phyloP scores from a whole-genome alignment of 1,140 invertebrate genomes.

The Drosophila rufa region DNA sequence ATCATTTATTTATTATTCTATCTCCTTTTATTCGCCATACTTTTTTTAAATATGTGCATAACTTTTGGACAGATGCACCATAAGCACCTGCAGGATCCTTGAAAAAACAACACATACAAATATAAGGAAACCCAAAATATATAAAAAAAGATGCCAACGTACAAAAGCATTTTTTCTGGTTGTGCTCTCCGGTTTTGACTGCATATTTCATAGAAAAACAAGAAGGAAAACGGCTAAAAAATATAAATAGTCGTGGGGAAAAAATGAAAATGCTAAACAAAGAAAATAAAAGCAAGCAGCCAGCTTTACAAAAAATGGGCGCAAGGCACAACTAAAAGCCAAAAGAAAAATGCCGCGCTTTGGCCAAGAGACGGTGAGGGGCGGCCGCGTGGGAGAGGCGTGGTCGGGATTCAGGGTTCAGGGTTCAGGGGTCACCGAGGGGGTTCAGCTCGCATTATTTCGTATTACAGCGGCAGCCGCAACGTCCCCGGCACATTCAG shows the following conservation, averaged over 20 bases:
- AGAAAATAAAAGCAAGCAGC: conserved; percentile 71
- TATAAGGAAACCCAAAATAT: conserved; percentile 24
- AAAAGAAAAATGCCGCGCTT: conserved; percentile 72
- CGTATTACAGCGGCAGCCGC: conserved; percentile 67
- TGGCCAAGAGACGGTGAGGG: not conserved
- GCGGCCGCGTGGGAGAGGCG: not conserved
- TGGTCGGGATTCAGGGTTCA: not conserved
- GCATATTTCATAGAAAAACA: conserved; percentile 66
- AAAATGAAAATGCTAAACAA: conserved; percentile 78
- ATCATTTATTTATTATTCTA: conserved; percentile 55
- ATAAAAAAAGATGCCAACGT: conserved; percentile 43
- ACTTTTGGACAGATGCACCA: conserved; percentile 46
- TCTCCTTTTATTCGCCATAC: conserved; percentile 38
- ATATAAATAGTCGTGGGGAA: conserved; percentile 45
- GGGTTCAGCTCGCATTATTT: conserved; percentile 69
- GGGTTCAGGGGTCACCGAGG: conserved; percentile 4
- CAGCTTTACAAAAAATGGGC: conserved; percentile 68
- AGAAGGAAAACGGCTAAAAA: conserved; percentile 24
- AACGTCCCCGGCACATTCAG: conserved; percentile 36
- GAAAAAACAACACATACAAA: conserved; percentile 26
- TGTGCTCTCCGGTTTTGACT: conserved; percentile 43
- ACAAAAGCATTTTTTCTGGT: conserved; percentile 64
- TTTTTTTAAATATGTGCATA: conserved; percentile 74
- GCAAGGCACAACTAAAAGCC: conserved; percentile 61
- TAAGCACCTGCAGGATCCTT: conserved; percentile 70